Conservation (phyloP, 1,140 invertebrate species). For the Magallana gigas region DNA sequence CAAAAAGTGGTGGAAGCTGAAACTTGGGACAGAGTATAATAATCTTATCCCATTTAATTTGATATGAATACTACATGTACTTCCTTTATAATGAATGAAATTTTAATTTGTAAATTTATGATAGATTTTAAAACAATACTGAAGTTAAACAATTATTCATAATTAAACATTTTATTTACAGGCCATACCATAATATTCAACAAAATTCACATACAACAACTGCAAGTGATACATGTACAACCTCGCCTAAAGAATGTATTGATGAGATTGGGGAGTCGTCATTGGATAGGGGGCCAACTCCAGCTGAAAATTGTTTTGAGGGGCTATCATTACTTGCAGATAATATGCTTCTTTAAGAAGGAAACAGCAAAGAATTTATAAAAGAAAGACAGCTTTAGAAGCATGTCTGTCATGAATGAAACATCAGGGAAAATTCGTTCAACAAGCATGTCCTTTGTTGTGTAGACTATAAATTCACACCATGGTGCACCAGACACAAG, state of each 20-base stretch:
- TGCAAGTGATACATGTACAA: not conserved
- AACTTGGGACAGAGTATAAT: too few relatives aligned
- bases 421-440: conserved; percentile 49
- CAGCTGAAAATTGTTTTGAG: not conserved
- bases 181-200: too few relatives aligned
- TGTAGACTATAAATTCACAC: conserved; percentile 50
- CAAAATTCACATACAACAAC: not conserved
- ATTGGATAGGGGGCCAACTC: too few relatives aligned
- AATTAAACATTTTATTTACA: too few relatives aligned
- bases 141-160: too few relatives aligned
- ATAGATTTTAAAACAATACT: too few relatives aligned
- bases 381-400: conserved; percentile 40
- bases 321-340: not conserved
- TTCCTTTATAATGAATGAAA: too few relatives aligned
- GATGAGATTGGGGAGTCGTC: too few relatives aligned
- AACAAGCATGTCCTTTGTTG: conserved; percentile 37
- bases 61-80: too few relatives aligned
- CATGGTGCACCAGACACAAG: conserved; percentile 44
- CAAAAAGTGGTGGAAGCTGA: too few relatives aligned
- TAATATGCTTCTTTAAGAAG: not conserved
- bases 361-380: not conserved
- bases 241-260: not conserved
- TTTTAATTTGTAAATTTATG: too few relatives aligned
- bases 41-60: too few relatives aligned
- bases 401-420: conserved; percentile 14